Conservation (phyloP, 2,888 invertebrate species). For the Eupithecia vulgata region DNA sequence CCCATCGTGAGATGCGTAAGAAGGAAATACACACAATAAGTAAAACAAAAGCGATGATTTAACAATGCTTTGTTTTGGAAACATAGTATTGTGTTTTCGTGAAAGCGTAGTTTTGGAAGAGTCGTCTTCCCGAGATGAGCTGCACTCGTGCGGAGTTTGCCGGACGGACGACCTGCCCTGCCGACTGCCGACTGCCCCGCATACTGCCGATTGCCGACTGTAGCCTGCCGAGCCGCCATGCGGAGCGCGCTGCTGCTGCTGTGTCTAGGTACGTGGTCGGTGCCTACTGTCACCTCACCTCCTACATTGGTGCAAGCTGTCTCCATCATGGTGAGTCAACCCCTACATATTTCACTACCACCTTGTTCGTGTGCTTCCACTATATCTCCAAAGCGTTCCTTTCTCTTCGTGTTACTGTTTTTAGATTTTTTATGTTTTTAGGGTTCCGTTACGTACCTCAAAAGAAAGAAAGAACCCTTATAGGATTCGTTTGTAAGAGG, state of each 20-base stretch:
- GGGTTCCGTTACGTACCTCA: too few species aligned
- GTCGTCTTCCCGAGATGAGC: slow-evolving; percentile 1
- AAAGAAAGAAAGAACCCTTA: too few species aligned
- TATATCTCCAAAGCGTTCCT: too few species aligned
- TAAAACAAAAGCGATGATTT: slow-evolving; percentile 6
- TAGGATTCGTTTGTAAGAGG: too few species aligned
- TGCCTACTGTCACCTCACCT: background rate
- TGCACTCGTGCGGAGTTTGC: background rate
- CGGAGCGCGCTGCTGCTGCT: background rate
- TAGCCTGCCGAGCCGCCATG: background rate
- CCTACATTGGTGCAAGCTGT: background rate
- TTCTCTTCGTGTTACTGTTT: too few species aligned
- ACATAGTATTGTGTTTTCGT: slow-evolving; percentile 22
- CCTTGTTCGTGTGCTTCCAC: background rate
- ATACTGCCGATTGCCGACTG: background rate
- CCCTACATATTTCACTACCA: background rate
- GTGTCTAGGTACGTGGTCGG: background rate
- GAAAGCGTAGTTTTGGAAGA: slow-evolving; percentile 5
- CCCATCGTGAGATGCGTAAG: background rate
- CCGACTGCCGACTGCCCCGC: background rate
- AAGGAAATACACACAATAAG: slow-evolving; percentile 3
- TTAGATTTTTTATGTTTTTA: too few species aligned
- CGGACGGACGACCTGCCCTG: background rate
- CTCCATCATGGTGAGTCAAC: background rate
- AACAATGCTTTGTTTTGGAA: slow-evolving; percentile 35